These are phyloP conservation scores for Drosophila tsacasi DNA, from an alignment of 1,140 invertebrate genomes.

Conservation along the genomic window DNA sequence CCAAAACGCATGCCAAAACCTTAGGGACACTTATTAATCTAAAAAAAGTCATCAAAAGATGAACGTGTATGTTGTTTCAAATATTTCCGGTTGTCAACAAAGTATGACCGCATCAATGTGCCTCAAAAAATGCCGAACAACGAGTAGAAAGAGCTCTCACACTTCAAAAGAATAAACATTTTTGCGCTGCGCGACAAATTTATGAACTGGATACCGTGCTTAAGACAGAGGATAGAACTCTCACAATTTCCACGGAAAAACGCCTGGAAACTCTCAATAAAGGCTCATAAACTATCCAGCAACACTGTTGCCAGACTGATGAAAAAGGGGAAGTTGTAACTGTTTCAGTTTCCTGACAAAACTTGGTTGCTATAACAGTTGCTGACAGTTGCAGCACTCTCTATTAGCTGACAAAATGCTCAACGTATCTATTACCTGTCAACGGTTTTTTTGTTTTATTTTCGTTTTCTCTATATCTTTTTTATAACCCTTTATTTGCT, in stretches of 20 bases:
- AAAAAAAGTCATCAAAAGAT: too few relatives aligned
- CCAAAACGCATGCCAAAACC: too few relatives aligned
- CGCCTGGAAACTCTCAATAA: not conserved
- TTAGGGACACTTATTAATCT: too few relatives aligned
- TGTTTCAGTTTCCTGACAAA: not conserved
- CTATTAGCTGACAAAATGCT: not conserved
- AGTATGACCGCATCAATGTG: too few relatives aligned
- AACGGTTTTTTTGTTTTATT: slow-evolving; percentile 32
- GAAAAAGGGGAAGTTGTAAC: not conserved
- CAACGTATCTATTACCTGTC: not conserved
- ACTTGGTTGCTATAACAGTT: not conserved
- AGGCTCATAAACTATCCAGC: not conserved
- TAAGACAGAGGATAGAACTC: not conserved
- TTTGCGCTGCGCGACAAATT: too few relatives aligned
- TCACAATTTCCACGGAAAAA: not conserved
- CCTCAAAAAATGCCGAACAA: too few relatives aligned
- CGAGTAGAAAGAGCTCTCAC: too few relatives aligned
- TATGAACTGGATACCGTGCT: too few relatives aligned
- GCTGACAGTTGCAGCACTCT: not conserved
- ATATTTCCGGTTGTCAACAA: too few relatives aligned
- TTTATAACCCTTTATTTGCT: slow-evolving; percentile 12
- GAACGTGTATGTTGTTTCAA: too few relatives aligned
- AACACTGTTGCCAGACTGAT: not conserved
- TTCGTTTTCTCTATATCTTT: too few relatives aligned
- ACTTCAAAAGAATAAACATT: too few relatives aligned